Evolutionary conservation across 2,888 invertebrate species (phyloP).

Genomic region (Cheilosia variabilis): DNA sequence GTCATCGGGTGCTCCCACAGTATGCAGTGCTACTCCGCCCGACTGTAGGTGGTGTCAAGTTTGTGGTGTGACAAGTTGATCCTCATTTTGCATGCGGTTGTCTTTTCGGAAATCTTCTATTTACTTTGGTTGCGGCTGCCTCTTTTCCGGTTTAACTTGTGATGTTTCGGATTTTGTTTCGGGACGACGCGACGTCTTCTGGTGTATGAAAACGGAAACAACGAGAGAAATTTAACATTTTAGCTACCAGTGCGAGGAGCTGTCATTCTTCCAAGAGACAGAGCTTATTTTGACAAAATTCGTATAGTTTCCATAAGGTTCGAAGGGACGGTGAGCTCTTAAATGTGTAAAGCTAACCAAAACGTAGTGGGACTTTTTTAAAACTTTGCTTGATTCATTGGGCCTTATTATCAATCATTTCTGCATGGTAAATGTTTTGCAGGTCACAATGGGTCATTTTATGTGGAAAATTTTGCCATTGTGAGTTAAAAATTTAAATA

Average conservation of each 20-base stretch:
- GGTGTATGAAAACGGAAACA: neutral
- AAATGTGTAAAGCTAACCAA: too few species aligned
- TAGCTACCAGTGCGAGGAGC: neutral
- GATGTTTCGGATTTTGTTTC: slow-evolving; percentile 11
- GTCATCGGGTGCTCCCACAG: neutral
- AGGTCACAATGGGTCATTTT: too few species aligned
- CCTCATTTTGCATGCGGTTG: slow-evolving; percentile 41
- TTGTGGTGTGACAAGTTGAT: slow-evolving; percentile 53
- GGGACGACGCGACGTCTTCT: neutral
- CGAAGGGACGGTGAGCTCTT: too few species aligned
- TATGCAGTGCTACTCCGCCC: neutral
- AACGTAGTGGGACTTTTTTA: too few species aligned
- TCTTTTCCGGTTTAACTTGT: slow-evolving; percentile 10
- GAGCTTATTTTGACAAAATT: neutral
- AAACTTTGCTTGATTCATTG: too few species aligned
- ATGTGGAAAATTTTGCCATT: too few species aligned
- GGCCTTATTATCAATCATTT: too few species aligned
- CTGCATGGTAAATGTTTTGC: too few species aligned
- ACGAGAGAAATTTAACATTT: neutral
- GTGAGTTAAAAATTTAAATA: too few species aligned
- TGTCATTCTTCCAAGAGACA: neutral
- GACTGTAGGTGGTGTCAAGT: slow-evolving; percentile 31
- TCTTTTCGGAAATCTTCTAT: slow-evolving; percentile 19
- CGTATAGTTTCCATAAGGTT: neutral
- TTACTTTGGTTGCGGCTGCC: slow-evolving; percentile 4